Percentiles rank a stretch among this genome's conserved stretches.
These are phyloP conservation scores for Argynnis bischoffii DNA, from an alignment of 2,888 invertebrate genomes.

Conservation along the genomic window DNA sequence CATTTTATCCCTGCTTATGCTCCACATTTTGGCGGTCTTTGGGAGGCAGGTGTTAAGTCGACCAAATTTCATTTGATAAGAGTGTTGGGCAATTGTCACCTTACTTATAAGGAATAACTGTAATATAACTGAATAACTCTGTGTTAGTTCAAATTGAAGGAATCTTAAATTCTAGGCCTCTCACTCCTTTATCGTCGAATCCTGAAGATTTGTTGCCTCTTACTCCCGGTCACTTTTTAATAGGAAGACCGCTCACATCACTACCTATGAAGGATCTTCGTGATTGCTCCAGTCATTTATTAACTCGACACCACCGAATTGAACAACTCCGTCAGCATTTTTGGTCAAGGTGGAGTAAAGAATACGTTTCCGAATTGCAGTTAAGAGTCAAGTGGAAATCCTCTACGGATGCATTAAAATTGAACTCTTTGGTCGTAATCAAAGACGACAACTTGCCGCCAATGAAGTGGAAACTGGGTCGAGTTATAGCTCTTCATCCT, in stretches of 20 bases:
- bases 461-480: constrained; percentile 2
- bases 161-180: too few relatives aligned
- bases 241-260: constrained; percentile 22
- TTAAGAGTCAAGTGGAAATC: constrained; percentile 29
- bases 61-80: too few relatives aligned
- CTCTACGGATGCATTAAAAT: constrained; percentile 9
- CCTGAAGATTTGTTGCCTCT: too few relatives aligned
- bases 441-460: not conserved
- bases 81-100: constrained; percentile 25
- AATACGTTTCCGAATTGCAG: constrained; percentile 37
- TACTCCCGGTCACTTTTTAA: constrained; percentile 40
- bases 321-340: constrained; percentile 34
- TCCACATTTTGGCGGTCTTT: constrained; percentile 13
- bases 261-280: not conserved
- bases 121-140: too few relatives aligned
- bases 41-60: too few relatives aligned
- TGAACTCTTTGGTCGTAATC: too few relatives aligned
- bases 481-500: not conserved
- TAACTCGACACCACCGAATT: constrained; percentile 29
- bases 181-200: too few relatives aligned
- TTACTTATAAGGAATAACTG: constrained; percentile 39
- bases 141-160: too few relatives aligned
- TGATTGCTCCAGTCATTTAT: not conserved
- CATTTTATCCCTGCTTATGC: constrained; percentile 36
- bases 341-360: constrained; percentile 38